Evolutionary conservation across 1,140 invertebrate species (phyloP), one percentile per base, ranked within the genome.

Genomic region (Caenorhabditis latens): DNA sequence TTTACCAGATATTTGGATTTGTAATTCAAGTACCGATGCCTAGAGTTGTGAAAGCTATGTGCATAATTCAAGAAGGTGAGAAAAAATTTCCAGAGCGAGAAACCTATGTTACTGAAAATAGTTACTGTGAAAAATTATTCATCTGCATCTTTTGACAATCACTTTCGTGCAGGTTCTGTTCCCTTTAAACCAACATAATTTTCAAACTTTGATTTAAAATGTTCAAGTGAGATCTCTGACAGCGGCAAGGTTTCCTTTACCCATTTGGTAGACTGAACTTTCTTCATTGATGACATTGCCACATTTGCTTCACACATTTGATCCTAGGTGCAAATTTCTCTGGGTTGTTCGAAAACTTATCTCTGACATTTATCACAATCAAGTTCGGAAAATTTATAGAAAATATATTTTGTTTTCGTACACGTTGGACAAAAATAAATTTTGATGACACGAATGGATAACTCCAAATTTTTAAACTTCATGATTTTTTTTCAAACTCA

Each of bases 231-330:
- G 90, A 32, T 83, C 88, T 24, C 53, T 90, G n/a, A 24, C 61
- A 75, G 84, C 85, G 19, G 89, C 86, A 6, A 46, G 90, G 42
- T 89, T 87, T 57, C 86, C 86, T 6, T 88, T 90, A 90, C 88
- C 90, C 11, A 63, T 90, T 63, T 90, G 86, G 84, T 90, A 91
- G 50, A 90, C 90, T 7, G 48, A 91, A 16, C 48, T 89, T 19
- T 90, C 90, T 85, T 79, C 87, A 24, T 84, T 90, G 19, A 90
- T 91, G 90, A 90, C 90, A 7, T 46, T 91, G 42, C 42, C n/a
- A 90, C 90, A 42, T 91, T 91, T 71, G 63, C 83, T 4, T 91
- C 90, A 9, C 90, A 90, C 46, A 82, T 90, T 67, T 90, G 90
- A 90, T 90, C 88, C 21, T 90, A 91, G 40, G 88, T 90, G 88